Evolutionary conservation across 1,140 invertebrate genomes (phyloP), one percentile per base, ranked within the genome.

Genomic region (Glossosoma conforme): DNA sequence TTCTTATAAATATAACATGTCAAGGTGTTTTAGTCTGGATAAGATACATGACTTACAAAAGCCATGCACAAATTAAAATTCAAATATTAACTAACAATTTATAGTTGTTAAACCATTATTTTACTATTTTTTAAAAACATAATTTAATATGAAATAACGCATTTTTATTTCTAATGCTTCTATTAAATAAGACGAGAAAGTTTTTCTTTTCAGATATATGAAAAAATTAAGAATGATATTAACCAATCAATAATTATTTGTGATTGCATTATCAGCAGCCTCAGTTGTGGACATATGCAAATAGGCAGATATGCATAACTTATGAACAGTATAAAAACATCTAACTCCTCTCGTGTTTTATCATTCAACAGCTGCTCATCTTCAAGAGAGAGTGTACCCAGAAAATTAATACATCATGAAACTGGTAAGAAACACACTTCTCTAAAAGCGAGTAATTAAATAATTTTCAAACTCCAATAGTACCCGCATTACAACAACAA

Each of bases 211-310:
- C 43, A 40, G 33, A 25, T 36, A 45, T 13, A 19, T 46, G 13
- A n/a, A 45, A n/a, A 42, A 50, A 43, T 24, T 50, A 35, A 38
- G 40, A 33, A 50, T 38, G 30, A 44, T 41, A 40, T 52, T 52
- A 46, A 35, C 50, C 35, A 52, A 52, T 52, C 43, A 46, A 38
- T 38, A 36, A 46, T 41, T 46, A 41, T 52, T 52, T 52, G 50
- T 38, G 33, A 52, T 52, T 52, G 50, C 50, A 52, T 52, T 52
- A 52, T 52, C 42, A 30, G 21, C 36, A 32, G 43, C 15, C 22
- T 45, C n/a, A n/a, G 19, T 21, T 44, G 24, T 46, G 41, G 43
- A 22, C 41, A 40, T 52, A 52, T 52, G 50, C 43, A 52, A 52
- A 52, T 45, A 44, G 19, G n/a, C 24, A 38, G 8, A 28, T 46